Percentiles rank a stretch among this genome's conserved stretches.
Conservation (phyloP, 2,113 vertebrate genomes). For the Paraplagusia blochii region DNA sequence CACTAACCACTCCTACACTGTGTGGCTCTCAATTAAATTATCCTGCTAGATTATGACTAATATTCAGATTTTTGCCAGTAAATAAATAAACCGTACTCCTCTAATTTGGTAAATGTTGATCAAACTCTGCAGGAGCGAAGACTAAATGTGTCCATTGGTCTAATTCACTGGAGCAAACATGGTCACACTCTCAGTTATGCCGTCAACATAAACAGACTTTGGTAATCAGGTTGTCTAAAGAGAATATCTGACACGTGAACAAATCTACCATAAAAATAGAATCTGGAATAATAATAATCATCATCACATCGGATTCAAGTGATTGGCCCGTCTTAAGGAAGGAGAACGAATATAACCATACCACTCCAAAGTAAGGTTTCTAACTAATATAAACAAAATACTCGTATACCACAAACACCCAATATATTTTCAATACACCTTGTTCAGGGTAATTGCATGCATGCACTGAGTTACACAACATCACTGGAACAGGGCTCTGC, state of each 20-base stretch:
- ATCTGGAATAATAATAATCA: slow-evolving; percentile 56
- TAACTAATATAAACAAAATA: slow-evolving; percentile 66
- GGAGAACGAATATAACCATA: slow-evolving; percentile 48
- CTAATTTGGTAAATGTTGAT: too few relatives aligned
- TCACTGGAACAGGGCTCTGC: slow-evolving; percentile 70
- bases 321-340: slow-evolving; percentile 66
- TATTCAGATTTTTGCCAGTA: too few relatives aligned
- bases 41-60: too few relatives aligned
- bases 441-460: slow-evolving; percentile 78
- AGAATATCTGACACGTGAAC: slow-evolving; percentile 61
- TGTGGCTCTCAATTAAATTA: too few relatives aligned
- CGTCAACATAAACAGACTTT: slow-evolving; percentile 73
- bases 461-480: slow-evolving; percentile 79
- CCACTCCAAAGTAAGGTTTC: slow-evolving; percentile 45
- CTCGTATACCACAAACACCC: slow-evolving; percentile 75
- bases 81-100: too few relatives aligned
- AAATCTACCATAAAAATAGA: slow-evolving; percentile 68
- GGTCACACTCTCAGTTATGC: slow-evolving; percentile 47
- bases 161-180: slow-evolving; percentile 66
- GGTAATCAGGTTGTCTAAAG: slow-evolving; percentile 65
- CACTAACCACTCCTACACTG: too few relatives aligned
- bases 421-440: slow-evolving; percentile 76
- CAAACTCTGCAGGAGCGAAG: too few relatives aligned
- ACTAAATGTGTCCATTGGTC: not conserved
- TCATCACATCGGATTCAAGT: slow-evolving; percentile 61